A percentile compares a stretch with the other conserved stretches of the same genome.
Conservation (phyloP, 2,888 invertebrate genomes). For the Automeris io region DNA sequence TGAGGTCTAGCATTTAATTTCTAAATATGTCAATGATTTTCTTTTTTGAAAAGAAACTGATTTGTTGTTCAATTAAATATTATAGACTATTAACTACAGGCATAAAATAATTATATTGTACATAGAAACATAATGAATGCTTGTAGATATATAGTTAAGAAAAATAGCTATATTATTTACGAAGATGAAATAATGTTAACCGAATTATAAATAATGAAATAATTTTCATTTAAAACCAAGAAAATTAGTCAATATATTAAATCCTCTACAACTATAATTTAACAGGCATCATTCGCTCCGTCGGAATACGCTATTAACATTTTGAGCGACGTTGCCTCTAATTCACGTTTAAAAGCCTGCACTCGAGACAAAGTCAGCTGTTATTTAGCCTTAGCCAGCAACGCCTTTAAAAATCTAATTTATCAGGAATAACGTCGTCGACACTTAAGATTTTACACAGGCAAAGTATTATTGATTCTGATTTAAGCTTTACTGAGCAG, state of each 20-base stretch:
- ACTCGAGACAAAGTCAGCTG: conserved; percentile 70
- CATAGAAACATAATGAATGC: too few relatives aligned
- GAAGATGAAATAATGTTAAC: too few relatives aligned
- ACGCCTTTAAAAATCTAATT: conserved; percentile 72
- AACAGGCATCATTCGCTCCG: conserved; percentile 57
- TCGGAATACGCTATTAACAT: conserved; percentile 71
- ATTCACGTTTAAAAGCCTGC: conserved; percentile 76
- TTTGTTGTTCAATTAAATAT: too few relatives aligned
- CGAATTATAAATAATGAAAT: too few relatives aligned
- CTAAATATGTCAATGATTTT: too few relatives aligned
- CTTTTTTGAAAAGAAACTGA: too few relatives aligned
- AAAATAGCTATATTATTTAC: too few relatives aligned
- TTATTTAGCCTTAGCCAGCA: conserved; percentile 72
- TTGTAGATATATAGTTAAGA: too few relatives aligned
- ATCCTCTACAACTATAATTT: conserved; percentile 57
- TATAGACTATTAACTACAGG: too few relatives aligned
- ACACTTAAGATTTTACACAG: conserved; percentile 29
- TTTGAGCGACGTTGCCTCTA: conserved; percentile 66
- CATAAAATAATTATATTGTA: too few relatives aligned
- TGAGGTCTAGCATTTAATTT: too few relatives aligned
- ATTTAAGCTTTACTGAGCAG: background rate
- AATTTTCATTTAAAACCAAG: conserved; percentile 18
- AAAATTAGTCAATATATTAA: too few relatives aligned
- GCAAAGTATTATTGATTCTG: conserved; percentile 4
- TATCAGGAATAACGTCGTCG: conserved; percentile 62